These are phyloP conservation scores for Horisme vitalbata DNA, from an alignment of 2,888 invertebrate species.

Conservation along the genomic window DNA sequence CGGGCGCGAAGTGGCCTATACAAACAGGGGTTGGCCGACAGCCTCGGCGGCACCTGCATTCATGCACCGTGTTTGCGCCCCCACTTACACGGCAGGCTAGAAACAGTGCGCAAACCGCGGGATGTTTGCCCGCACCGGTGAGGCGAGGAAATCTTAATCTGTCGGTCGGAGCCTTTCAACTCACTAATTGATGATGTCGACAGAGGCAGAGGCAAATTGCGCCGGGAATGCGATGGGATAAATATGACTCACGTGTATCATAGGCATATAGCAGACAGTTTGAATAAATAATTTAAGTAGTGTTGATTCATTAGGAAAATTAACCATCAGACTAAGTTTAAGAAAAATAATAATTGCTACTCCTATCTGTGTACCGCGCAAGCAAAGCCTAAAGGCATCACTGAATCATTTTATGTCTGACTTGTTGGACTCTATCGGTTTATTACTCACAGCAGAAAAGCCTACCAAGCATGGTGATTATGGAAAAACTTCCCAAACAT, in stretches of 20 bases:
- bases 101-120: constrained; percentile 68
- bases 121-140: constrained; percentile 62
- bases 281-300: too few relatives aligned
- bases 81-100: constrained; percentile 69
- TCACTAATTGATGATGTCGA: constrained; percentile 42
- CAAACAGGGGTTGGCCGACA: constrained; percentile 59
- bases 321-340: too few relatives aligned
- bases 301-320: too few relatives aligned
- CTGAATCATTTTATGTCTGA: too few relatives aligned
- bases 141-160: constrained; percentile 76
- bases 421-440: too few relatives aligned
- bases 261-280: too few relatives aligned
- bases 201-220: constrained; percentile 33
- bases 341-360: too few relatives aligned
- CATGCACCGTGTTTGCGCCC: constrained; percentile 61
- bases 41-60: constrained; percentile 68
- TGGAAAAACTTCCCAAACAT: neutral
- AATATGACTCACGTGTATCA: constrained; percentile 23
- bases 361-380: too few relatives aligned
- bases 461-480: neutral
- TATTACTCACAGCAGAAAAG: too few relatives aligned
- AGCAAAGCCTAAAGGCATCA: too few relatives aligned
- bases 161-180: constrained; percentile 50
- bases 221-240: constrained; percentile 34
- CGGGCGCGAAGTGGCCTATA: constrained; percentile 58